Evolutionary conservation across 2,888 invertebrate species (phyloP), one percentile per base, ranked within the genome.

Genomic region (Caenorhabditis uteleia): DNA sequence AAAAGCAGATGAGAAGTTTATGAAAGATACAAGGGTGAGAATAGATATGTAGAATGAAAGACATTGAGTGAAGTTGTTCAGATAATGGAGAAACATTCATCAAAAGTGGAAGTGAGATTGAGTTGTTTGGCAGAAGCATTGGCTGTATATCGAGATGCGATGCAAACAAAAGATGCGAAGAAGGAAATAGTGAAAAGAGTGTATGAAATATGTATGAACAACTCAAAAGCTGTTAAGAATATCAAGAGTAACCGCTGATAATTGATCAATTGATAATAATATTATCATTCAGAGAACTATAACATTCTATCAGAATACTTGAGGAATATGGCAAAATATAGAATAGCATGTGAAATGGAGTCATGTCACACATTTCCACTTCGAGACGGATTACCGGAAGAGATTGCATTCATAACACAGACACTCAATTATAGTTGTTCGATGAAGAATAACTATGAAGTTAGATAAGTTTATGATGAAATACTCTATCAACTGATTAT

Each of bases 101-200:
- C 54, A 7, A 67, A 70, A 46, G 74, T 76, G 10, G 48, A 62
- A 8, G 59, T 70, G 20, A 51, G 58, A 21, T 47, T 77, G 40
- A 56, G 40, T 18, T 51, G 59, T 27, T 58, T 77, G 40, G 55
- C 61, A 1, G 61, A 54, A 14, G 67, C 75, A 4, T 42, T 77
- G 23, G 57, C 65, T 8, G 68, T 59, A 31, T 59, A 61, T 16
- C 42, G 64, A 16, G 61, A 64, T 25, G 42, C 62, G 27, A 70
- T 76, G 43, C 57, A 70, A 60, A 38, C 54, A 55, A 55, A 67
- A 62, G 64, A 64, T 53, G 57, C 58, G 18, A 64, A 64, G 34
- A 64, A 58, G 23, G 74, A 78, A 43, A 53, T 78, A 10, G 72
- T 71, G 23, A 68, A 71, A 20, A 58, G 70, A 33, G 57, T 76